A percentile compares a stretch with the other conserved stretches of the same genome.
These are phyloP conservation scores for Drosophila kohkoa DNA, from an alignment of 1,140 invertebrate species.

Conservation along the genomic window DNA sequence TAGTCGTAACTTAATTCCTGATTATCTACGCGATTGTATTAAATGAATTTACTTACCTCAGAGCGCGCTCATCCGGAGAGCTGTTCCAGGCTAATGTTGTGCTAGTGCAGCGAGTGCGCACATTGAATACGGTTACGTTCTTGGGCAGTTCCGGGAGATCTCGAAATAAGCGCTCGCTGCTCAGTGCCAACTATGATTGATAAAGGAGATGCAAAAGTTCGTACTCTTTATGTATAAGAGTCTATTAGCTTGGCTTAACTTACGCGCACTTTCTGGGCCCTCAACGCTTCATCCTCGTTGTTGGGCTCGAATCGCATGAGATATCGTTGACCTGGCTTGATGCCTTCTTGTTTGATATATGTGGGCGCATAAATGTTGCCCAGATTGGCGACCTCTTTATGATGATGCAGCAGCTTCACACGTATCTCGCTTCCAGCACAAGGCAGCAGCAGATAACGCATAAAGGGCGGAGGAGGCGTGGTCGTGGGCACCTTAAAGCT, in stretches of 20 bases:
- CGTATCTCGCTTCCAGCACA: conserved; percentile 79
- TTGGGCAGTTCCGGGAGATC: conserved; percentile 74
- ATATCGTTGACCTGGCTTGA: conserved; percentile 66
- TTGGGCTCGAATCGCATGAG: conserved; percentile 77
- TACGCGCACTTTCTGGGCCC: conserved; percentile 79
- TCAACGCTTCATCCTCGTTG: conserved; percentile 77
- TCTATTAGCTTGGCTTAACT: conserved; percentile 4
- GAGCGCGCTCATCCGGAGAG: conserved; percentile 72
- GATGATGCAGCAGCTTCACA: conserved; percentile 63
- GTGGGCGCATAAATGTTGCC: conserved; percentile 73
- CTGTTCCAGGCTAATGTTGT: conserved; percentile 80
- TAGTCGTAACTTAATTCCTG: too few relatives aligned
- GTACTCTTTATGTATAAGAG: too few relatives aligned
- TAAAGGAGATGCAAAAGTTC: background rate
- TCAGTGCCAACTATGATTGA: conserved; percentile 65
- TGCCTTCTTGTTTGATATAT: conserved; percentile 63
- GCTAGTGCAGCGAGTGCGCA: conserved; percentile 69
- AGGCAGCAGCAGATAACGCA: conserved; percentile 74
- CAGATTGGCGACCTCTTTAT: conserved; percentile 48
- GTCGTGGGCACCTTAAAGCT: conserved; percentile 78
- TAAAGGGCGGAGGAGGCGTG: conserved; percentile 30
- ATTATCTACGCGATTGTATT: too few relatives aligned
- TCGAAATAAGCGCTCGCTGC: conserved; percentile 63
- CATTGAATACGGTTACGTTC: conserved; percentile 76
- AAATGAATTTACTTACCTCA: conserved; percentile 55